A percentile compares a stretch with the other conserved stretches of the same genome.
These are phyloP conservation scores for Monomorium pharaonis DNA, from an alignment of 1,140 invertebrate species.

Conservation along the genomic window DNA sequence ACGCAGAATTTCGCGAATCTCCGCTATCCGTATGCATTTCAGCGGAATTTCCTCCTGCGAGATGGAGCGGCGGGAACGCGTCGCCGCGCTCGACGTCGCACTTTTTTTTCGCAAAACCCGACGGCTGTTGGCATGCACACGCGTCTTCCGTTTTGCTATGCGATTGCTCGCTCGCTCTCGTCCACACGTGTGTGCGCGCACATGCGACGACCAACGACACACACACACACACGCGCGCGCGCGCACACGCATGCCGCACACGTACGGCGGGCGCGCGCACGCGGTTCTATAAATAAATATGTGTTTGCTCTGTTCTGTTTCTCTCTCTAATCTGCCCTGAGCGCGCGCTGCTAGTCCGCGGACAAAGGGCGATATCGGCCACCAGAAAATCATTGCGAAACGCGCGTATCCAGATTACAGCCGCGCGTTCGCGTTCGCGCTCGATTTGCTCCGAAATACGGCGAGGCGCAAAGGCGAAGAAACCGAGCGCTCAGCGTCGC, in stretches of 20 bases:
- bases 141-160: conserved; percentile 67
- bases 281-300: conserved; percentile 78
- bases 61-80: conserved; percentile 26
- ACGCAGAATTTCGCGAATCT: conserved; percentile 2
- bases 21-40: background rate
- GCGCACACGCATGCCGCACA: background rate
- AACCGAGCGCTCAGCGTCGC: background rate
- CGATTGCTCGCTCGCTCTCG: conserved; percentile 28
- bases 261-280: conserved; percentile 22
- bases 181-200: background rate
- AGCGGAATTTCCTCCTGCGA: conserved; percentile 10
- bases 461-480: background rate
- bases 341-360: conserved; percentile 51
- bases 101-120: conserved; percentile 48
- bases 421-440: background rate
- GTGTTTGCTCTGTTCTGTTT: conserved; percentile 64
- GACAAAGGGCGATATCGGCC: conserved; percentile 71
- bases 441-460: background rate
- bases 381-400: conserved; percentile 68
- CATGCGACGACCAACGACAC: background rate
- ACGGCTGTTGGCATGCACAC: conserved; percentile 61
- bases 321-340: conserved; percentile 71
- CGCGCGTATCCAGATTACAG: conserved; percentile 20
- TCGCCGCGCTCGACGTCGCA: background rate
- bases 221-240: background rate